Percentiles rank a stretch among this genome's conserved stretches.
Conservation (phyloP, 2,888 invertebrate species). For the Cheilosia soror region DNA sequence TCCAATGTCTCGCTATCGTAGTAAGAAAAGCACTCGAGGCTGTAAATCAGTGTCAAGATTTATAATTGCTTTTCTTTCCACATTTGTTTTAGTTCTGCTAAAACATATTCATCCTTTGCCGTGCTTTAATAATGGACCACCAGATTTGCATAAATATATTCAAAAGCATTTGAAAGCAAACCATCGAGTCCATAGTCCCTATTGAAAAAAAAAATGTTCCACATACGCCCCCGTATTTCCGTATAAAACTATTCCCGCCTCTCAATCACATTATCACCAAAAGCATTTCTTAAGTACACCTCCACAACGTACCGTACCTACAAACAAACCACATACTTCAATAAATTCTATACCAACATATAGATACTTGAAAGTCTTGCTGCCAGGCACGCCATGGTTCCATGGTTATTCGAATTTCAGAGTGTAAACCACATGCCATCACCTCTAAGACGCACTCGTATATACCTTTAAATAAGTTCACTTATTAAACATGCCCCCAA, state of each 20-base stretch:
- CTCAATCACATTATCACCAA: neutral
- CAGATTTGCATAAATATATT: no score
- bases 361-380: neutral
- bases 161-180: neutral
- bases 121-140: no score
- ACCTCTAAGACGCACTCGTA: neutral
- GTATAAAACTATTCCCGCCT: neutral
- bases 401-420: constrained; percentile 1
- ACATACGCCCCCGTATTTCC: neutral
- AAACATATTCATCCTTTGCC: no score
- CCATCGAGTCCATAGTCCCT: no score
- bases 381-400: neutral
- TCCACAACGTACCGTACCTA: neutral
- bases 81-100: no score
- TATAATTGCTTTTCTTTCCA: no score
- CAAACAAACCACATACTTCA: constrained; percentile 25
- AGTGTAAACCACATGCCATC: constrained; percentile 13
- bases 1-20: no score
- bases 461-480: constrained; percentile 9
- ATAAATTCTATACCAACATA: constrained; percentile 14
- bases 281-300: neutral
- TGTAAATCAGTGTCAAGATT: no score
- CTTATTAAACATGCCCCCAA: constrained; percentile 28
- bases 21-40: no score
- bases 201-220: neutral